Evolutionary conservation across 2,113 vertebrate genomes (phyloP), one percentile per base, ranked within the genome.

Genomic region (Tor tambroides): DNA sequence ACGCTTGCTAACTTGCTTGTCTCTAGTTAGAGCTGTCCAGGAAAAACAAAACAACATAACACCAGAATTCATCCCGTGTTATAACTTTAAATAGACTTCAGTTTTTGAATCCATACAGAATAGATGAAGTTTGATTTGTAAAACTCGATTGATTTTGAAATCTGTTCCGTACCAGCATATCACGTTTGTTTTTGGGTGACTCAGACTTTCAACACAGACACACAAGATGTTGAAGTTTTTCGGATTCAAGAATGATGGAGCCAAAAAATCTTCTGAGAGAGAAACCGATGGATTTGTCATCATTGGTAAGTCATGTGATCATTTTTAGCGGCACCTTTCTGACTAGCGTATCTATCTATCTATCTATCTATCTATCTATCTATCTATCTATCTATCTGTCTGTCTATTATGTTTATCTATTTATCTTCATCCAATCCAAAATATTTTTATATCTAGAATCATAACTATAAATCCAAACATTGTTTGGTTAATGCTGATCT

Each of bases 201-300:
- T 67, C 26, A n/a, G 54, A n/a, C 21, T 41, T 19, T 56, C 3
- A 32, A 51, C 41, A 69, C n/a, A n/a, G 61, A 83, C 26, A 35
- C n/a, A 21, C 49, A 82, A 30, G 81, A 99, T 99, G 98, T 95
- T 98, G 32, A 96, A 85, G 85, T 97, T 98, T 86, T 95, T 99
- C 65, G 95, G 95, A 87, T 87, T 94, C 43, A 94, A 96, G 61
- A 99, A 98, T 92, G 97, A 99, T 77, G 87, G 94, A 1, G 95
- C 96, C 6, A 98, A 98, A 88, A 95, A 95, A 83, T 87, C 95
- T 0, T 15, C 94, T 0, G 97, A 99, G 49, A 96, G 91, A 87
- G 98, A 99, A 92, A 89, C 91, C 14, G 98, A 99, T 92, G 98
- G 96, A 80, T 99, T 99, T 92, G 96, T 99, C 85, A 91, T 99